These are phyloP conservation scores for Prionailurus viverrinus DNA, from an alignment of 2,113 vertebrate genomes.

Conservation along the genomic window DNA sequence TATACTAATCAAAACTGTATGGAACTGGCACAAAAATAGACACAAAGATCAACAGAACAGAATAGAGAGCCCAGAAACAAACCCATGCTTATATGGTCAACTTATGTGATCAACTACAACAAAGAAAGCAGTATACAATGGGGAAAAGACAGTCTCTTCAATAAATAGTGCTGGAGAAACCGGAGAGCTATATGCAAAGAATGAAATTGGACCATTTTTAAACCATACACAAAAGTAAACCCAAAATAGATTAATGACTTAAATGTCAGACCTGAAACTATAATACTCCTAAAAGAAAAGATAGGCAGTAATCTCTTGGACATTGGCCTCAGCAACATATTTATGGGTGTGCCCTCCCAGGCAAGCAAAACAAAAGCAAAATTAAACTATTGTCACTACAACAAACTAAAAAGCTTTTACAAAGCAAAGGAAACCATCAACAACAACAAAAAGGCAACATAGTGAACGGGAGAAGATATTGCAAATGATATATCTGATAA, in stretches of 20 bases:
- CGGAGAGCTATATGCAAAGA: neutral
- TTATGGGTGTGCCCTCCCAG: neutral
- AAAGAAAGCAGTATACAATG: neutral
- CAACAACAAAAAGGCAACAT: neutral
- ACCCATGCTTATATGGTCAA: neutral
- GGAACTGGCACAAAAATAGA: neutral
- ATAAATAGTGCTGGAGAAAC: neutral
- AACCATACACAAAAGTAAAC: neutral
- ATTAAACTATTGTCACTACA: neutral
- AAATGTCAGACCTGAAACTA: neutral
- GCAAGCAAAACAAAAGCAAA: neutral
- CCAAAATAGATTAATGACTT: neutral
- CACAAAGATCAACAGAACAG: neutral
- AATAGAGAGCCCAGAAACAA: neutral
- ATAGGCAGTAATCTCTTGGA: neutral
- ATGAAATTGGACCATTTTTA: neutral
- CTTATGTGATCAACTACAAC: neutral
- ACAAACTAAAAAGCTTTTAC: neutral
- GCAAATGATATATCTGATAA: neutral
- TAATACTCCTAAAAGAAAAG: neutral
- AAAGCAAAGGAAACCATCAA: neutral
- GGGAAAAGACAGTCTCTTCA: neutral
- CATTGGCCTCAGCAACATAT: neutral
- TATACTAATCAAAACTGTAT: neutral
- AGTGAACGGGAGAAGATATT: neutral